phyloP scores from a whole-genome alignment of 2,888 invertebrate species.

The Synanthedon formicaeformis region DNA sequence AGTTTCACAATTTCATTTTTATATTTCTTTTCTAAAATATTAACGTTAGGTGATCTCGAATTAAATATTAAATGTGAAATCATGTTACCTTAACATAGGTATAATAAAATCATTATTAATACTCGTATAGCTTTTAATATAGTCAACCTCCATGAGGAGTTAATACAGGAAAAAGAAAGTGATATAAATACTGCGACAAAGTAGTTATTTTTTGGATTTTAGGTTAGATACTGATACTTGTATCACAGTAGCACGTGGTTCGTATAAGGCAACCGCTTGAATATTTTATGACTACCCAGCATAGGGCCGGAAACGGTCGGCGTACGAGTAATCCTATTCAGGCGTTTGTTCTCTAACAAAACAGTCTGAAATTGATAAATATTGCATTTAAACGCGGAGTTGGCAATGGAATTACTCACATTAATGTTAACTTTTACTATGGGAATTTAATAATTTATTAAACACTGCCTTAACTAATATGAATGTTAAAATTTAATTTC shows the following conservation, averaged over 20 bases:
- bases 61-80: too few relatives aligned
- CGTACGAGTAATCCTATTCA: conserved; percentile 40
- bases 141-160: background rate
- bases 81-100: too few relatives aligned
- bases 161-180: background rate
- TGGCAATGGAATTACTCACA: background rate
- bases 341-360: conserved; percentile 34
- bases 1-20: too few relatives aligned
- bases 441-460: too few relatives aligned
- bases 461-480: too few relatives aligned
- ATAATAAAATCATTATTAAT: too few relatives aligned
- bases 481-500: too few relatives aligned
- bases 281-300: conserved; percentile 47
- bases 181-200: too few relatives aligned
- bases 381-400: conserved; percentile 13
- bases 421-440: background rate
- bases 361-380: conserved; percentile 21
- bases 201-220: background rate
- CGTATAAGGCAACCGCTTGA: conserved; percentile 41
- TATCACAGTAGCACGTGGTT: conserved; percentile 6
- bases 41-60: too few relatives aligned
- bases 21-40: too few relatives aligned
- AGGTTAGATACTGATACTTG: background rate
- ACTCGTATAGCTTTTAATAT: background rate
- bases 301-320: conserved; percentile 36